Conservation (phyloP, 2,113 vertebrate species). For the Bubo scandiacus region DNA sequence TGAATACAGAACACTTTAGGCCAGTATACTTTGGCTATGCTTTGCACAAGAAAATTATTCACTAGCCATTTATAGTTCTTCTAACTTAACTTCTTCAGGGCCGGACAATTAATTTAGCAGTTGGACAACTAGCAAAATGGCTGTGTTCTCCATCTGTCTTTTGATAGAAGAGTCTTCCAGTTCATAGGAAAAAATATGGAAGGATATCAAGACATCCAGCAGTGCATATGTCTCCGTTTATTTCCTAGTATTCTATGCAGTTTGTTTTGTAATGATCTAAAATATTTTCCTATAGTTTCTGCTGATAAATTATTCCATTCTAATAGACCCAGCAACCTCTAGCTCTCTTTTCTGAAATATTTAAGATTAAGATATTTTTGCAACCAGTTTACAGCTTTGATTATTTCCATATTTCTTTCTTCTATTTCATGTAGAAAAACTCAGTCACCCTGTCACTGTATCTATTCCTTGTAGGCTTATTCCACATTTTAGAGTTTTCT, state of each 20-base stretch:
- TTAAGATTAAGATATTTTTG: background rate
- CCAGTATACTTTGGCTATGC: background rate
- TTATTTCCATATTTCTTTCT: background rate
- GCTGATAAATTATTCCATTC: background rate
- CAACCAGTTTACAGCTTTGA: background rate
- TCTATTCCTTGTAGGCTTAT: background rate
- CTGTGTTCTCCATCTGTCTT: background rate
- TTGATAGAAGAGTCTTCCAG: background rate
- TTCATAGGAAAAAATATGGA: background rate
- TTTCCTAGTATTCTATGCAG: background rate
- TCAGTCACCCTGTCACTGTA: background rate
- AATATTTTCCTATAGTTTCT: background rate
- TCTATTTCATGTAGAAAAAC: background rate
- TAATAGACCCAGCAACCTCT: background rate
- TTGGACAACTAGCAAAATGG: background rate
- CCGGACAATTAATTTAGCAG: background rate
- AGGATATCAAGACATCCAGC: background rate
- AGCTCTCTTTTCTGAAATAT: background rate
- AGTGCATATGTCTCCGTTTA: background rate
- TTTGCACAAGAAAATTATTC: background rate
- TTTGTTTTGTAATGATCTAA: background rate
- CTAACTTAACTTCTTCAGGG: background rate
- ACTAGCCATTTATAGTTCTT: background rate
- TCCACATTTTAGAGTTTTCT: background rate
- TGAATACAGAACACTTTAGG: background rate